Base-by-base conservation (phyloP, 2,888 invertebrate species). In the Anodontia alba region DNA sequence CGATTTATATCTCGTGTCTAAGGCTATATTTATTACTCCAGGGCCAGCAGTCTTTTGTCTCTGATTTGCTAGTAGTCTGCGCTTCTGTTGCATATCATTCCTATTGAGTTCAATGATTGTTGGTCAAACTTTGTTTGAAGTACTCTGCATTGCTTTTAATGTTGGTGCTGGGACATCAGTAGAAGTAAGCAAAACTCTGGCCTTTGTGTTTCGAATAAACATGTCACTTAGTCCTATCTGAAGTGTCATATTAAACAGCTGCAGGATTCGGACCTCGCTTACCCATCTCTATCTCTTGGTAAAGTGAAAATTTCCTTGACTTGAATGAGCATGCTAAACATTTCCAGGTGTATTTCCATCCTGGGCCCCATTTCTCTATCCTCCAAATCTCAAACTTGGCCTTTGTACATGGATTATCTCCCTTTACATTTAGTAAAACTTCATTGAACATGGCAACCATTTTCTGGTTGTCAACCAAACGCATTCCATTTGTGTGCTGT, bases 1-100 rank as follows among this genome's bases (percentile, higher is more conserved):
- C 0, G 33, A 26, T 38, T 74, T 74, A 46, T 74, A 74, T 2
- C 67, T 29, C 8, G 33, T 23, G 46, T 74, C 74, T n/a, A 74
- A 23, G 7, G 49, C 38, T 7, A 74, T 20, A 36, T 74, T 57
- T 1, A 74, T 43, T 10, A 17, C 38, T 10, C 5, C 20, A 2
- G 73, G 57, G 42, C 42, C 43, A 15, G 42, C 62, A 29, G 23
- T 8, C 26, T 26, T n/a, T 23, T 5, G 2, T 8, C 23, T 54
- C 2, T 49, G 57, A 23, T 8, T 36, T 5, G 17, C 23, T 15
- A 73, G 43, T 36, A 62, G 23, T 0, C 29, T 54, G 1, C 67
- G 1, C 33, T 74, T 74, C 12, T 67, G 49, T 29, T 43, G 3
- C 74, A 74, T 74, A 42, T 67, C 74, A 10, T 36, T 66, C 33